Evolutionary conservation across 2,888 invertebrate genomes (phyloP).

Genomic region (Coleophora deauratella): DNA sequence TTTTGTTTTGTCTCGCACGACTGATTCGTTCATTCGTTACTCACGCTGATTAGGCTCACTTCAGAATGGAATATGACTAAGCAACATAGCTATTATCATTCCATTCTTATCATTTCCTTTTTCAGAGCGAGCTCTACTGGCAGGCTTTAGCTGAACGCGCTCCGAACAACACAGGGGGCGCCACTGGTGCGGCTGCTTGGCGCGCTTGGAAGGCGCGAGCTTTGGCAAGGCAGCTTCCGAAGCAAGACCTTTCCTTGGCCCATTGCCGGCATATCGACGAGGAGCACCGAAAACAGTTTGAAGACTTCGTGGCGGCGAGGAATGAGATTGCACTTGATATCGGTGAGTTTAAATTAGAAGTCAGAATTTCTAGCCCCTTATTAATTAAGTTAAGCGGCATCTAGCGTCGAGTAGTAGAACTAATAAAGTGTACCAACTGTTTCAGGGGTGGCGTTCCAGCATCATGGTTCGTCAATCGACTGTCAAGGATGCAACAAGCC

Average conservation of each 20-base stretch:
- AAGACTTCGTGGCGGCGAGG: constrained; percentile 94
- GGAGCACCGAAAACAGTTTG: constrained; percentile 85
- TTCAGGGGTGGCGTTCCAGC: constrained; percentile 77
- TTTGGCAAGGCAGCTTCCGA: constrained; percentile 91
- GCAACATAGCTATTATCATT: constrained; percentile 3
- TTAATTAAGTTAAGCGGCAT: constrained; percentile 12
- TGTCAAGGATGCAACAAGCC: constrained; percentile 89
- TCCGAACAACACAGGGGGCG: constrained; percentile 66
- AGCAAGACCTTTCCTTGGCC: constrained; percentile 92
- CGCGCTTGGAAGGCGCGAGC: constrained; percentile 63
- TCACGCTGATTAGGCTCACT: not conserved
- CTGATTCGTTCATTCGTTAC: not conserved
- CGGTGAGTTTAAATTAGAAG: too few species aligned
- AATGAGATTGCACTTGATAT: constrained; percentile 98
- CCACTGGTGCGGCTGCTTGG: constrained; percentile 57
- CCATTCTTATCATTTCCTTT: constrained; percentile 12
- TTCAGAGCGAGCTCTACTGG: constrained; percentile 94
- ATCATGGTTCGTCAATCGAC: constrained; percentile 72
- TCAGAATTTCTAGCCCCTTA: constrained; percentile 7
- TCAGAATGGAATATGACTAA: not conserved
- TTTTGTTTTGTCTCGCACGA: too few species aligned
- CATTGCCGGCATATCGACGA: constrained; percentile 91
- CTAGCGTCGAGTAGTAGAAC: constrained; percentile 13
- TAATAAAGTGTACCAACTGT: constrained; percentile 18
- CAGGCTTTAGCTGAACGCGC: constrained; percentile 82